Percentiles rank a stretch among this genome's conserved stretches.
These are phyloP conservation scores for Neomonachus schauinslandi DNA, from an alignment of 2,113 vertebrate genomes.

Conservation along the genomic window DNA sequence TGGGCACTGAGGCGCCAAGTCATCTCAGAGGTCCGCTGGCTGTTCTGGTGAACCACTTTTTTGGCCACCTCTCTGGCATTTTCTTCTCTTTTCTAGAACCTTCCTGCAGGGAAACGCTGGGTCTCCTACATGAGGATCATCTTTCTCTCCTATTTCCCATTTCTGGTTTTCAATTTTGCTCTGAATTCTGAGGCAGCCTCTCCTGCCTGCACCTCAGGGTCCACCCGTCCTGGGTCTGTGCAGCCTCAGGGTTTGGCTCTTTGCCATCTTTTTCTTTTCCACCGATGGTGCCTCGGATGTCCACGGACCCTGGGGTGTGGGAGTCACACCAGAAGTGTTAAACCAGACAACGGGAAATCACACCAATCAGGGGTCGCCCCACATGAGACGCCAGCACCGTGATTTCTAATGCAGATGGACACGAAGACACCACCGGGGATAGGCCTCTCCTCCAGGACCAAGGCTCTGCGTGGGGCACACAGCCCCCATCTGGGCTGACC, in stretches of 20 bases:
- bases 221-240: too few species aligned
- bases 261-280: background rate
- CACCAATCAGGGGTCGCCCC: fast-evolving
- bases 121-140: too few species aligned
- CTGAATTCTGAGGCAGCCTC: background rate
- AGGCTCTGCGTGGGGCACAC: background rate
- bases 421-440: fast-evolving
- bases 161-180: background rate
- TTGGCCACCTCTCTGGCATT: background rate
- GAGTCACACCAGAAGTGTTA: background rate
- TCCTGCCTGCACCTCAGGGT: fast-evolving
- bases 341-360: fast-evolving
- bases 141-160: background rate
- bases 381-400: fast-evolving
- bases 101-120: background rate
- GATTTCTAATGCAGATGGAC: fast-evolving
- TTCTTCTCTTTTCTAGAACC: background rate
- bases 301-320: background rate
- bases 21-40: fast-evolving
- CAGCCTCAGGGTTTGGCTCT: background rate
- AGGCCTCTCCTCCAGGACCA: too few species aligned
- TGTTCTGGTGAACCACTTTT: background rate
- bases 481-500: background rate
- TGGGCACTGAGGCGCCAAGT: background rate
- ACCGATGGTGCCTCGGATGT: background rate